Evolutionary conservation across 2,797 vertebrate genomes (phyloP), one percentile per base, ranked within the genome.

Genomic region (Poliocrania exsul): DNA sequence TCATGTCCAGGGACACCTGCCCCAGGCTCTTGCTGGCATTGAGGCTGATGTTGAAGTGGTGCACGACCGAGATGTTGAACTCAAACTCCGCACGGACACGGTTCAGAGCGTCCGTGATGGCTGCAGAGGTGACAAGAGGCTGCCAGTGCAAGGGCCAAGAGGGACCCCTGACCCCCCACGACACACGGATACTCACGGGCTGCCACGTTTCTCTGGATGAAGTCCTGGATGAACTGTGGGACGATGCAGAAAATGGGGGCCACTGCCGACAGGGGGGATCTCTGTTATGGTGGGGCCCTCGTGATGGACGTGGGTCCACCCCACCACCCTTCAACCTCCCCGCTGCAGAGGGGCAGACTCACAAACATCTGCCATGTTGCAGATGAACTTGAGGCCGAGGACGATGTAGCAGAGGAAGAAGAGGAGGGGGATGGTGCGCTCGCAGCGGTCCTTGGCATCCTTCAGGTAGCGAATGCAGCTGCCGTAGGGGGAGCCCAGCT

Each of bases 51-150:
- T 98, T 97, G 19, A 98, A 98, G 73, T 92, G 88, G 67, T 98
- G 96, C 0, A 96, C 80, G 6, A 97, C 95, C 0, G 98, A 97
- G 66, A 99, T 86, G 96, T 98, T 98, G 97, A 99, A 99, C 44
- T 98, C 98, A 25, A 99, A 99, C 96, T 99, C 98, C 0, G 6
- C 81, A 10, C 98, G 98, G 77, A 99, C 84, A 0, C 88, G 97
- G 42, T 98, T 67, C 20, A 99, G 97, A 1, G 98, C 64, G 0
- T 91, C 60, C 0, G 94, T 66, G 6, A 98, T 73, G 4, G 99
- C 99, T 99, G 95, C 0, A 51, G 72, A 44, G 71, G 47, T 12
- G 82, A 42, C 37, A 14, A 77, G 37, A 58, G 7, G 9, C 7
- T 9, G 12, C 7, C 2, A 9, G 46, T 3, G 98, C 1, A 2